A percentile compares a stretch with the other conserved stretches of the same genome.
phyloP scores from a whole-genome alignment of 2,113 vertebrate genomes.

The Apaloderma vittatum region DNA sequence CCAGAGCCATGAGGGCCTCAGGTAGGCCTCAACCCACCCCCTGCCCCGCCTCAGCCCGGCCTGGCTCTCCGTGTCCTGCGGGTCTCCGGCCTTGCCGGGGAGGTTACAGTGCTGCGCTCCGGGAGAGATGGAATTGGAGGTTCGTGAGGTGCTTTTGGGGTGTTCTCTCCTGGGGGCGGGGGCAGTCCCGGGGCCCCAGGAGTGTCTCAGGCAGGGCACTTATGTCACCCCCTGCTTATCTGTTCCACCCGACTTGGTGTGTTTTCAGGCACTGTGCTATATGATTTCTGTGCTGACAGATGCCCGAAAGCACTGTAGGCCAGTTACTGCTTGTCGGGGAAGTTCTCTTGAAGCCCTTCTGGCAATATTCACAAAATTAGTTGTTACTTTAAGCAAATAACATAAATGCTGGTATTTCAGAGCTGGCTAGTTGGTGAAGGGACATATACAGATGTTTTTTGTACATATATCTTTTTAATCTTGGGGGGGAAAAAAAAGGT shows the following conservation, averaged over 20 bases:
- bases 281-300: accelerated
- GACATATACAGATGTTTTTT: accelerated
- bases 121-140: background rate
- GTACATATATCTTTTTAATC: too few relatives aligned
- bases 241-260: accelerated
- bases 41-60: background rate
- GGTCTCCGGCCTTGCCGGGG: too few relatives aligned
- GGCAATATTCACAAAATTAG: accelerated
- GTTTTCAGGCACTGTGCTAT: background rate
- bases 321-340: too few relatives aligned
- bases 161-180: accelerated
- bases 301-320: accelerated
- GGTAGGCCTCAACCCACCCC: background rate
- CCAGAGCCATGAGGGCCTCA: too few relatives aligned
- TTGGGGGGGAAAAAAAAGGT: background rate
- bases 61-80: too few relatives aligned
- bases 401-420: accelerated
- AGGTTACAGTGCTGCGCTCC: background rate
- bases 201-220: too few relatives aligned
- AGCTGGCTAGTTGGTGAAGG: background rate
- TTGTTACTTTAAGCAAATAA: background rate
- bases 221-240: too few relatives aligned
- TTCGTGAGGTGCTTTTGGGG: too few relatives aligned
- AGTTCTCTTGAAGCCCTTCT: too few relatives aligned
- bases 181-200: too few relatives aligned